Evolutionary conservation across 2,888 invertebrate species (phyloP).

Genomic region (Himalopsyche japonica): DNA sequence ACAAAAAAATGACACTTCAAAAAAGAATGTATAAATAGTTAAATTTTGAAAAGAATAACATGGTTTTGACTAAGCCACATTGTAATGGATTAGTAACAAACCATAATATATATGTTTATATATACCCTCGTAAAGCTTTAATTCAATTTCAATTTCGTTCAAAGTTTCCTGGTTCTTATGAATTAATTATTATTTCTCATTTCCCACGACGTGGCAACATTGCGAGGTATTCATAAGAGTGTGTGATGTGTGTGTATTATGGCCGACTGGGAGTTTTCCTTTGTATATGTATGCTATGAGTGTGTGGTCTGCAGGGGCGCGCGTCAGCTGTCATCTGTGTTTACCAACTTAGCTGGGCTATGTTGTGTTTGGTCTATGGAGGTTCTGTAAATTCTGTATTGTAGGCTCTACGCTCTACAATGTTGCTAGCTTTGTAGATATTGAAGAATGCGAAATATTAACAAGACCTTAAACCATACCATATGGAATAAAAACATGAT

Average conservation of each 20-base stretch:
- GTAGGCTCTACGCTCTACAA: background rate
- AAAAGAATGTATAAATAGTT: too few relatives aligned
- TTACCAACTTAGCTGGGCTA: background rate
- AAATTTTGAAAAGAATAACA: too few relatives aligned
- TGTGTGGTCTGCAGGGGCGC: background rate
- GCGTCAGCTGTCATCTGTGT: conserved; percentile 1
- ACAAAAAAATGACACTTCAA: too few relatives aligned
- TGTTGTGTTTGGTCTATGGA: background rate
- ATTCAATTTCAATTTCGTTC: too few relatives aligned
- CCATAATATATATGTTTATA: too few relatives aligned
- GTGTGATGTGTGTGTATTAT: background rate
- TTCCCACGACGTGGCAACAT: background rate
- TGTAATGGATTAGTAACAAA: too few relatives aligned
- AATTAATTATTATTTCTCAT: background rate
- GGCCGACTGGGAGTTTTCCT: background rate
- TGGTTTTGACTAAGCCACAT: too few relatives aligned
- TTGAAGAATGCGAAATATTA: background rate
- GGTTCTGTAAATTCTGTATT: background rate
- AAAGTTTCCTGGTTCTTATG: background rate
- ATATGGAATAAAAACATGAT: too few relatives aligned
- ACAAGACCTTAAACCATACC: background rate
- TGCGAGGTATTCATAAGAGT: background rate
- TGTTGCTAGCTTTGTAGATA: background rate
- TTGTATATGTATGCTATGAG: background rate
- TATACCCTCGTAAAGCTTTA: too few relatives aligned